Percentiles rank a stretch among this genome's conserved stretches.
Conservation (phyloP, 2,113 vertebrate genomes). For the Poicephalus meyeri region DNA sequence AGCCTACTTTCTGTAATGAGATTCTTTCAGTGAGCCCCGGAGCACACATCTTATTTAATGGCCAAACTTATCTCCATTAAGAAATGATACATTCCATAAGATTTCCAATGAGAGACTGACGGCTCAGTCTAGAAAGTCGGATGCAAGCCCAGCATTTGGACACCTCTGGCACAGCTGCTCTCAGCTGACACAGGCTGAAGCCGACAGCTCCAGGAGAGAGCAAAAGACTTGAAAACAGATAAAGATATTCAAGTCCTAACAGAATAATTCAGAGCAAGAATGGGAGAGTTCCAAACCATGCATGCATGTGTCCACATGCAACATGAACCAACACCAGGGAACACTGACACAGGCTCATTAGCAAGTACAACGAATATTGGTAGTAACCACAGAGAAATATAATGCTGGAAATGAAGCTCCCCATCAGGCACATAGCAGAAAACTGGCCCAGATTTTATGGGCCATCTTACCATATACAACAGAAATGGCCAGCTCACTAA, state of each 20-base stretch:
- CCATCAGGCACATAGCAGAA: background rate
- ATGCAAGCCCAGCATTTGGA: background rate
- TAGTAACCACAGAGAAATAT: background rate
- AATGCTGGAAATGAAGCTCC: background rate
- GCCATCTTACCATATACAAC: constrained; percentile 87
- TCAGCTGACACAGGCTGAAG: background rate
- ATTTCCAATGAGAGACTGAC: background rate
- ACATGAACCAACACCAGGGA: background rate
- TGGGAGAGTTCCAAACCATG: background rate
- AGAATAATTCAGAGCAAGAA: background rate
- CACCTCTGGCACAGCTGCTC: background rate
- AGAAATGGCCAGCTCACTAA: constrained; percentile 94
- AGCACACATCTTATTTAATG: background rate
- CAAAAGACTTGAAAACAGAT: background rate
- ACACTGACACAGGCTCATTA: background rate
- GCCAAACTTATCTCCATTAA: background rate
- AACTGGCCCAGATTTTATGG: background rate
- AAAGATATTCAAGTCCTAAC: background rate
- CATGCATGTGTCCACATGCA: background rate
- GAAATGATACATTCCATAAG: background rate
- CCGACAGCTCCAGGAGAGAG: background rate
- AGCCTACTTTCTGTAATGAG: background rate
- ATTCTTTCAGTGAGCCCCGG: background rate
- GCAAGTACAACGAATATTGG: background rate
- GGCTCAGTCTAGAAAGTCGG: background rate